phyloP scores from a whole-genome alignment of 2,797 vertebrate species.

The Pseudopleuronectes americanus region DNA sequence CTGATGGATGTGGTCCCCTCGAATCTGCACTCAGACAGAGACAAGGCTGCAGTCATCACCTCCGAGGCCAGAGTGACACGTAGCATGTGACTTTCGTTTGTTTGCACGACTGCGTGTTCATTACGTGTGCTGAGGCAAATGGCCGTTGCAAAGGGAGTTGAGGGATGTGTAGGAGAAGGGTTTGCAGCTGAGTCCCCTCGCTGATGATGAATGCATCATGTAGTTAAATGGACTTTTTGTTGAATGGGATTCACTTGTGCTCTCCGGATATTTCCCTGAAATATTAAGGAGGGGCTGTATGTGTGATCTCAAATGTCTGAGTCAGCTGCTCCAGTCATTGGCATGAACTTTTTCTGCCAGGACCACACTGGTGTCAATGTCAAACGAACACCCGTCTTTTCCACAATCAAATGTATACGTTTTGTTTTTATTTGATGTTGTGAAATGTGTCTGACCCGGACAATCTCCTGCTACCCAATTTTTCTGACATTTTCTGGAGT shows the following conservation, averaged over 20 bases:
- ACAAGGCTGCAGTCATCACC: constrained; percentile 63
- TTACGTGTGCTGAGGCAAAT: constrained; percentile 54
- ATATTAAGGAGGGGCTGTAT: no score
- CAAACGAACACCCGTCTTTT: no score
- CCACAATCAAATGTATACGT: no score
- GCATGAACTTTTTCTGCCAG: no score
- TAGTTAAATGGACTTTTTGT: constrained; percentile 58
- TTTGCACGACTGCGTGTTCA: constrained; percentile 13
- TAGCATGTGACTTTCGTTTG: constrained; percentile 12
- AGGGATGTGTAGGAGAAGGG: neutral
- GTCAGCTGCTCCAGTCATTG: neutral
- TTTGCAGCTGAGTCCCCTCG: constrained; percentile 29
- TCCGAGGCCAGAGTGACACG: constrained; percentile 22
- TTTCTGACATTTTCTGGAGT: no score
- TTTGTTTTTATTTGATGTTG: no score
- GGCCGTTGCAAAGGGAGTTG: constrained; percentile 15
- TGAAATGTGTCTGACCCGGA: no score
- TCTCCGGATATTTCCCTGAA: no score
- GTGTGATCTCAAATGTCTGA: no score
- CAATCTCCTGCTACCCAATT: no score
- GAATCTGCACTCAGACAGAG: constrained; percentile 54
- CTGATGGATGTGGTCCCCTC: constrained; percentile 54
- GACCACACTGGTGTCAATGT: no score
- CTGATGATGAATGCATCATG: constrained; percentile 61
- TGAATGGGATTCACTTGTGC: constrained; percentile 10